phyloP scores from a whole-genome alignment of 2,888 invertebrate genomes.

The Norana najaformis region DNA sequence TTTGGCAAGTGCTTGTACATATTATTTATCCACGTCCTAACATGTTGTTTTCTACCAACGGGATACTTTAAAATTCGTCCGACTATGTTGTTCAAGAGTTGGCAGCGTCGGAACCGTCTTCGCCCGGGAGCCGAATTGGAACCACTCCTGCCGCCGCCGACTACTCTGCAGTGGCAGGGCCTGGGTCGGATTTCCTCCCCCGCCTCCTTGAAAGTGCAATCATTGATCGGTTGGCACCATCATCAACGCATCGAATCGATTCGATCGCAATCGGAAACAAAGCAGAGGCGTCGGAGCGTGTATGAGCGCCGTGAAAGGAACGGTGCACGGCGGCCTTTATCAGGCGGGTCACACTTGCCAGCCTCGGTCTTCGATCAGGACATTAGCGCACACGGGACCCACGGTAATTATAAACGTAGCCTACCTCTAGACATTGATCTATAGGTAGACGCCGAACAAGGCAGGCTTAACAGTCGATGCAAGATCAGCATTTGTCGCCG shows the following conservation, averaged over 20 bases:
- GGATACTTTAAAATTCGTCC: too few species aligned
- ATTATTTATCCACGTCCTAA: too few species aligned
- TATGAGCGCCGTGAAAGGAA: not conserved
- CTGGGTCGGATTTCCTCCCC: conserved; percentile 4
- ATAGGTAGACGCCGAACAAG: too few species aligned
- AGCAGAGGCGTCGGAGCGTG: not conserved
- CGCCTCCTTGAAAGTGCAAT: not conserved
- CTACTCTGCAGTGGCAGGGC: not conserved
- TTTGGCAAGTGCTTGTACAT: too few species aligned
- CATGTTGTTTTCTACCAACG: too few species aligned
- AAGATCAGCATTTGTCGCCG: too few species aligned
- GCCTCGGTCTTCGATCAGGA: not conserved
- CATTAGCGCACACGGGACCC: not conserved
- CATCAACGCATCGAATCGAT: not conserved
- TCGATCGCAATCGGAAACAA: not conserved
- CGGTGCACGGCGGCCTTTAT: not conserved
- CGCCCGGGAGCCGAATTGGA: not conserved
- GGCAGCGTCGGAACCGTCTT: not conserved
- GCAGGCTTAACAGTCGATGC: too few species aligned
- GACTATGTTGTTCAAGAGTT: not conserved
- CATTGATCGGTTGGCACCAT: not conserved
- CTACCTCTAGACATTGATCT: too few species aligned
- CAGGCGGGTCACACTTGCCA: too few species aligned
- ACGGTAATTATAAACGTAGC: too few species aligned
- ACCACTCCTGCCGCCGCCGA: not conserved